A percentile compares a stretch with the other conserved stretches of the same genome.
Evolutionary conservation across 2,113 vertebrate species (phyloP).

Genomic region (Parus major): DNA sequence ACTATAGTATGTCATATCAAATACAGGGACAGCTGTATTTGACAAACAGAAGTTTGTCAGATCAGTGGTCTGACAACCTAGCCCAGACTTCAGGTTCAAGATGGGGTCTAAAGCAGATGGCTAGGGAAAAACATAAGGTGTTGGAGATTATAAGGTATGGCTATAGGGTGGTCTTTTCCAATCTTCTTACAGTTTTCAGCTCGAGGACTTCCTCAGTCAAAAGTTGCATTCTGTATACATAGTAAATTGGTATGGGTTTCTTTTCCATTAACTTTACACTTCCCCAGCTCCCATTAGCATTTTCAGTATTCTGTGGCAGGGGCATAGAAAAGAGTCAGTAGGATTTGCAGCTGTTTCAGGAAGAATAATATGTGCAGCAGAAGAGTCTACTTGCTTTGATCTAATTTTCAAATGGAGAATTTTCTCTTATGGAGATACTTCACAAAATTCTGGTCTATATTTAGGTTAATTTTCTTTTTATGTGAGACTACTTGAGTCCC

Average conservation of each 20-base stretch:
- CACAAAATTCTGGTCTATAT: not conserved
- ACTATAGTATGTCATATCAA: not conserved
- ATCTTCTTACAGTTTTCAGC: not conserved
- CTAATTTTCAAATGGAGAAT: not conserved
- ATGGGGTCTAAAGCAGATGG: not conserved
- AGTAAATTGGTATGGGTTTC: not conserved
- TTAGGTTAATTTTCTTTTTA: not conserved
- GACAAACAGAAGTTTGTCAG: not conserved
- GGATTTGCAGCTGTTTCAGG: not conserved
- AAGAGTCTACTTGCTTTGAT: not conserved
- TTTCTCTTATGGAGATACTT: not conserved
- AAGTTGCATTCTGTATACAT: not conserved
- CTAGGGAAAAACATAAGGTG: not conserved
- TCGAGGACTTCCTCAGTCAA: not conserved
- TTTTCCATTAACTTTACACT: not conserved
- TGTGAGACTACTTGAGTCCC: not conserved
- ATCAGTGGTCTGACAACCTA: not conserved
- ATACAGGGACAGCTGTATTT: not conserved
- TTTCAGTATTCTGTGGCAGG: not conserved
- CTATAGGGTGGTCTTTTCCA: not conserved
- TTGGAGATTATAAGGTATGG: not conserved
- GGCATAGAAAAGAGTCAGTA: not conserved
- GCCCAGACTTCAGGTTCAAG: not conserved
- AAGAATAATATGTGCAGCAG: not conserved
- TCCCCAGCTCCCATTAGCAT: not conserved